Evolutionary conservation across 2,113 vertebrate species (phyloP), one percentile per base, ranked within the genome.

Genomic region (Emberiza fucata): DNA sequence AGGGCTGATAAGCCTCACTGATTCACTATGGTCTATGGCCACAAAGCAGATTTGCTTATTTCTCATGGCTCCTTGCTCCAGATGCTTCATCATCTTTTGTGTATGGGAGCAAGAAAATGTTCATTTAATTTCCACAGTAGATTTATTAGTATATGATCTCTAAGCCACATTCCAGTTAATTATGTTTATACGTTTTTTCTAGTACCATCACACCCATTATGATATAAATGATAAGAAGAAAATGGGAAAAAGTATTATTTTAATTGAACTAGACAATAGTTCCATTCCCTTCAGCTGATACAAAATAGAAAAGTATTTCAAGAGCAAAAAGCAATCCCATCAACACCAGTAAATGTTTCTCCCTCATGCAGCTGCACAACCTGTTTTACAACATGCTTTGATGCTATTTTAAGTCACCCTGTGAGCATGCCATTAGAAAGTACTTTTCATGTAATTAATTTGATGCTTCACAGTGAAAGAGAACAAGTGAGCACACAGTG

Each of bases 301-400:
- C 12, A 22, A 91, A 95, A 93, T 75, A 78, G 88, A 80, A 98
- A 91, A 56, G 35, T 82, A 57, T 94, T 89, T 59, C 83, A 90
- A 92, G 68, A 93, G 56, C 76, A 88, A 81, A 81, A 86, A 96
- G 71, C 39, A 95, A 79, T 63, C n/a, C 51, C 45, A 29, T 40
- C 13, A 18, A 25, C 59, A 68, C 45, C n/a, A 65, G 71, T 56
- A 17, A 33, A 64, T n/a, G 37, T 85, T 89, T 89, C 81, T 96
- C 85, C 75, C 80, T 92, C 68, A 57, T 77, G 83, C 50, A 72
- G 44, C 28, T 94, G 81, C 91, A 53, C 35, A 96, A 94, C 54
- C 73, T 83, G 44, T 79, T 94, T 73, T 61, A 75, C 95, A 75
- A 27, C 47, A 63, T 69, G 81, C 60, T 53, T 84, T 66, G 57